Evolutionary conservation across 2,113 vertebrate genomes (phyloP).

Genomic region (Accipiter cooperii): DNA sequence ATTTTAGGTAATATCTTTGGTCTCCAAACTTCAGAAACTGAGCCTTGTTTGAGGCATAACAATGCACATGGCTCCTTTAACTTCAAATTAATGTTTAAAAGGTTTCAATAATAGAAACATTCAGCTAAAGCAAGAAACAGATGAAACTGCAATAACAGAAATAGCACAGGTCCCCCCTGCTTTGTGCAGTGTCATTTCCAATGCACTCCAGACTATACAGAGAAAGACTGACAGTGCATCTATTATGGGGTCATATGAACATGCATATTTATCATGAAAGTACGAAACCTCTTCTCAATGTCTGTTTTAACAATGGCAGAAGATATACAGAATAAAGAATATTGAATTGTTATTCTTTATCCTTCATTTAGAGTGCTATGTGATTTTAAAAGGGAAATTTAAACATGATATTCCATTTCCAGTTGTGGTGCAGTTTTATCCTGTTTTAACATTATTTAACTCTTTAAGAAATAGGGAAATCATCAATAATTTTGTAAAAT

Average conservation of each 20-base stretch:
- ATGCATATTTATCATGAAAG: background rate
- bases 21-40: background rate
- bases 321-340: background rate
- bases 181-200: background rate
- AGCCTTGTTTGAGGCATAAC: background rate
- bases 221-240: background rate
- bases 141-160: background rate
- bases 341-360: background rate
- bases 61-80: background rate
- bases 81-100: slow-evolving; percentile 5
- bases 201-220: background rate
- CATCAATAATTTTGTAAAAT: background rate
- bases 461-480: background rate
- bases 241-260: background rate
- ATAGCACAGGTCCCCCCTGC: background rate
- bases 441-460: background rate
- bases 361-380: background rate
- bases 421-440: background rate
- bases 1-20: background rate
- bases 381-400: background rate
- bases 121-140: background rate
- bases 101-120: background rate
- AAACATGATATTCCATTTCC: background rate
- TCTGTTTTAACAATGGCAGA: background rate
- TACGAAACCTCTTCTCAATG: background rate